A percentile compares a stretch with the other conserved stretches of the same genome.
Evolutionary conservation across 1,140 invertebrate genomes (phyloP).

Genomic region (Zaprionus gabonicus): DNA sequence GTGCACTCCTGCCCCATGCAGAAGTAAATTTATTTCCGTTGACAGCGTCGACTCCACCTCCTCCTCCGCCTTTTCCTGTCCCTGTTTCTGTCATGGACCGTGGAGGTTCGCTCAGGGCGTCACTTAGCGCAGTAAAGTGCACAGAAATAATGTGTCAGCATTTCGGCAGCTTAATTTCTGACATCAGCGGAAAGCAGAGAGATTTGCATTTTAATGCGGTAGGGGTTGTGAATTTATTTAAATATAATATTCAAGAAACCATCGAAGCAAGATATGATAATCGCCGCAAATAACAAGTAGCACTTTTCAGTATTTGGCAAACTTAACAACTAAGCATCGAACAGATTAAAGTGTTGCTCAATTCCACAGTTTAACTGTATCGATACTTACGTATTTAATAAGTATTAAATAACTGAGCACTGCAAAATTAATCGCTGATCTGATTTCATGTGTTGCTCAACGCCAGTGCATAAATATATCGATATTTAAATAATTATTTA

Average conservation of each 20-base stretch:
- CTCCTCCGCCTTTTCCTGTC: background rate
- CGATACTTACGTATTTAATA: too few relatives aligned
- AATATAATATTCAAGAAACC: slow-evolving; percentile 14
- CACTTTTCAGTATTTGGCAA: too few relatives aligned
- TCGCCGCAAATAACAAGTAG: too few relatives aligned
- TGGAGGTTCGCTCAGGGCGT: slow-evolving; percentile 3
- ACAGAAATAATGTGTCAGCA: slow-evolving; percentile 71
- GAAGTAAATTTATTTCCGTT: slow-evolving; percentile 54
- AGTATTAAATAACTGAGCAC: background rate
- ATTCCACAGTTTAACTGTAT: too few relatives aligned
- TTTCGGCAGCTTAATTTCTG: slow-evolving; percentile 56
- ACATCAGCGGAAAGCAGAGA: slow-evolving; percentile 9
- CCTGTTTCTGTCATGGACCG: background rate
- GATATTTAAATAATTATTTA: background rate
- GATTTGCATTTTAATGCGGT: slow-evolving; percentile 59
- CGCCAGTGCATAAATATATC: background rate
- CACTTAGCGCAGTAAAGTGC: slow-evolving; percentile 50
- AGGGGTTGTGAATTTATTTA: slow-evolving; percentile 23
- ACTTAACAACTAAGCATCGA: too few relatives aligned
- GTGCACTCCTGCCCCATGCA: background rate
- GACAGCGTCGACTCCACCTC: slow-evolving; percentile 38
- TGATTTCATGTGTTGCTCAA: background rate
- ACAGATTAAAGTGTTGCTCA: too few relatives aligned
- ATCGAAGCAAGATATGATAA: slow-evolving; percentile 12
- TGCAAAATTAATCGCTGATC: too few relatives aligned